These are phyloP conservation scores for Psittacus erithacus DNA, from an alignment of 2,113 vertebrate species.

Conservation along the genomic window DNA sequence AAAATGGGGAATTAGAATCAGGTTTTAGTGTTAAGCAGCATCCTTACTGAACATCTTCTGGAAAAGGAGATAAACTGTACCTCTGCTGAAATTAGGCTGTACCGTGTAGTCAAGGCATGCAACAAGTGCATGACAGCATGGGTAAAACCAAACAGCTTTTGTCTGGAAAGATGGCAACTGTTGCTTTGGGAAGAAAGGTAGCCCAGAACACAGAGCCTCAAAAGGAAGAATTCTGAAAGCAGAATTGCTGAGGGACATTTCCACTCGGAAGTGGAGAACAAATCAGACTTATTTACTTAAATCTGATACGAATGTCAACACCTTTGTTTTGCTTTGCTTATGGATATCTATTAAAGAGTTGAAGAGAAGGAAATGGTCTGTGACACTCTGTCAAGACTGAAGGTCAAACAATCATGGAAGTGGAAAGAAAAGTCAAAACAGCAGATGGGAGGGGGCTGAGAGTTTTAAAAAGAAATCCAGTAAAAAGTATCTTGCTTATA, in stretches of 20 bases:
- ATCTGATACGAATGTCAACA: not conserved
- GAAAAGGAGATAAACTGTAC: not conserved
- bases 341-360: not conserved
- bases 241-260: not conserved
- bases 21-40: not conserved
- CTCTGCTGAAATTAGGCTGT: not conserved
- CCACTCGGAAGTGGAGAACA: not conserved
- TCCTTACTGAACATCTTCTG: not conserved
- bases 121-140: not conserved
- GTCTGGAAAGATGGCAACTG: not conserved
- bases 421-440: conserved; percentile 34
- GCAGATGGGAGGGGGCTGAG: not conserved
- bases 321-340: not conserved
- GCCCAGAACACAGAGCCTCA: not conserved
- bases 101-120: not conserved
- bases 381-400: not conserved
- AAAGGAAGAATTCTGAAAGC: not conserved
- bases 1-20: not conserved
- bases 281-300: not conserved
- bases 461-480: not conserved
- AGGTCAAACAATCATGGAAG: not conserved
- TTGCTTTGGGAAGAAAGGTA: not conserved
- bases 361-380: not conserved
- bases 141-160: not conserved
- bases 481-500: not conserved